A percentile compares a stretch with the other conserved stretches of the same genome.
Conservation (phyloP, 2,888 invertebrate species). For the Drosophila nigricruria region DNA sequence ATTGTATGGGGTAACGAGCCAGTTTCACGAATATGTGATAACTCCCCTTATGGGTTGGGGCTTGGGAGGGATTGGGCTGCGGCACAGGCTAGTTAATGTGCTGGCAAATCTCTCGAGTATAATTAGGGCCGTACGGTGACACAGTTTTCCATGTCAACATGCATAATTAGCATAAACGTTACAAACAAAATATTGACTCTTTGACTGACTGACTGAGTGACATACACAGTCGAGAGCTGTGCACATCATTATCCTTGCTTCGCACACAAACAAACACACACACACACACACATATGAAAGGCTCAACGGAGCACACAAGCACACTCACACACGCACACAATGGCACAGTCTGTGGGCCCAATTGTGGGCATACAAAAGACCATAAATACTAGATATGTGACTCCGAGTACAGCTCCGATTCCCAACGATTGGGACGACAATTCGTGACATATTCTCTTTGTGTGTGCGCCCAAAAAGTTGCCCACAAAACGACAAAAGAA, state of each 20-base stretch:
- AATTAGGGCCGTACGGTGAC: slow-evolving; percentile 68
- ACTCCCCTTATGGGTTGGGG: not conserved
- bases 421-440: slow-evolving; percentile 57
- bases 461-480: slow-evolving; percentile 53
- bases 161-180: slow-evolving; percentile 78
- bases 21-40: slow-evolving; percentile 11
- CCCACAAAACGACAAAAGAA: slow-evolving; percentile 48
- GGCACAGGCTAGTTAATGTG: slow-evolving; percentile 35
- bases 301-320: slow-evolving; percentile 7
- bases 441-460: slow-evolving; percentile 63
- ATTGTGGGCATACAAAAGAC: slow-evolving; percentile 11
- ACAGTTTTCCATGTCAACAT: slow-evolving; percentile 73
- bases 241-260: slow-evolving; percentile 52
- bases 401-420: slow-evolving; percentile 11
- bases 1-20: slow-evolving; percentile 1
- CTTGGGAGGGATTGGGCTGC: not conserved
- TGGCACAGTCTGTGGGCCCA: slow-evolving; percentile 39
- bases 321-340: slow-evolving; percentile 6
- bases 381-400: slow-evolving; percentile 14
- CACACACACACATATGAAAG: slow-evolving; percentile 8
- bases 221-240: slow-evolving; percentile 43
- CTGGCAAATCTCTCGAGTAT: slow-evolving; percentile 60
- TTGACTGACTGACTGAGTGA: slow-evolving; percentile 44
- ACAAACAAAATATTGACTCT: slow-evolving; percentile 74
- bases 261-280: slow-evolving; percentile 22